phyloP scores from a whole-genome alignment of 2,797 vertebrate genomes.

The Apogon hyalosoma region DNA sequence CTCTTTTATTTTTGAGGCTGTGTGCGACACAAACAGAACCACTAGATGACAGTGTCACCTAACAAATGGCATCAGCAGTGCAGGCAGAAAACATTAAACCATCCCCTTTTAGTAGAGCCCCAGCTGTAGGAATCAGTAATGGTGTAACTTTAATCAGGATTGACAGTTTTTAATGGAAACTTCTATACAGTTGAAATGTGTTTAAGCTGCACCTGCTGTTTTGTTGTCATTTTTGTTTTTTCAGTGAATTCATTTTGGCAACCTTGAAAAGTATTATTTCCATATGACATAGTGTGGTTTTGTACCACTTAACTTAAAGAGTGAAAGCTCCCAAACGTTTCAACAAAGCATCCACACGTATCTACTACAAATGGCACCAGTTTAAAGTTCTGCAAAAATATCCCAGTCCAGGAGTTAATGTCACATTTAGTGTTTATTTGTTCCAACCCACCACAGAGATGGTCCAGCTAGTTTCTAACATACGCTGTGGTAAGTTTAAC shows the following conservation, averaged over 20 bases:
- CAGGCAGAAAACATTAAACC: too few relatives aligned
- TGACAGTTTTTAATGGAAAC: too few relatives aligned
- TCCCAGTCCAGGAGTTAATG: too few relatives aligned
- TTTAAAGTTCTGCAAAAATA: too few relatives aligned
- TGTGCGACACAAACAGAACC: conserved; percentile 39
- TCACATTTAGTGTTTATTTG: too few relatives aligned
- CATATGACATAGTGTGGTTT: too few relatives aligned
- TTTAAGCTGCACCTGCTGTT: background rate
- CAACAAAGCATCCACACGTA: background rate
- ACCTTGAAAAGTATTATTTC: background rate
- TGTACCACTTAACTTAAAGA: too few relatives aligned
- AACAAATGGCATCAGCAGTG: conserved; percentile 36
- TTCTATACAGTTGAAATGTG: background rate
- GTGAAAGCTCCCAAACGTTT: background rate
- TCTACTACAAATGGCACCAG: too few relatives aligned
- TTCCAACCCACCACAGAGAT: too few relatives aligned
- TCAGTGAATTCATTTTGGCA: background rate
- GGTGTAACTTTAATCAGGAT: background rate
- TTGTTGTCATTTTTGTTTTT: background rate
- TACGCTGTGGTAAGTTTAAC: too few relatives aligned
- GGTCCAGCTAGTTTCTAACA: too few relatives aligned
- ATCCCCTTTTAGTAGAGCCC: background rate
- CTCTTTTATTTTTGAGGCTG: background rate
- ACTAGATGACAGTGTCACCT: conserved; percentile 70
- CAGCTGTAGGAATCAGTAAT: background rate